Evolutionary conservation across 2,113 vertebrate genomes (phyloP).

Genomic region (Elephantulus edwardii): DNA sequence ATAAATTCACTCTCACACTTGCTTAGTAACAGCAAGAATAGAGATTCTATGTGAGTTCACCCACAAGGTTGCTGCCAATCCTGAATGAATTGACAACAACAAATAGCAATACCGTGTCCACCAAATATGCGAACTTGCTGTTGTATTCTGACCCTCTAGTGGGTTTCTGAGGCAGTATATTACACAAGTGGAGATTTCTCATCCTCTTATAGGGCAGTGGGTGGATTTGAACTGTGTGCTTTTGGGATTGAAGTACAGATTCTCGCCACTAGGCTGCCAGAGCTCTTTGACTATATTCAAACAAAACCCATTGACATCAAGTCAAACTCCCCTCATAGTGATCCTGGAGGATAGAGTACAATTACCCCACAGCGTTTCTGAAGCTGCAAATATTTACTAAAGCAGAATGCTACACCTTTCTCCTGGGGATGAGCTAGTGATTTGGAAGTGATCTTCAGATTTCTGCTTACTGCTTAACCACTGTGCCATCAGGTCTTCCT

Average conservation of each 20-base stretch:
- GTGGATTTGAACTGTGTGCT: no score
- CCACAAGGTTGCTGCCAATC: not conserved
- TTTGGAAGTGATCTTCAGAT: not conserved
- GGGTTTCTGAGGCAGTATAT: no score
- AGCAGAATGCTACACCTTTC: not conserved
- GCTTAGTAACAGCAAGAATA: not conserved
- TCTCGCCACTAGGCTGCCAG: no score
- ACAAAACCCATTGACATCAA: not conserved
- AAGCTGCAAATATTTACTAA: not conserved
- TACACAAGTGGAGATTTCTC: no score
- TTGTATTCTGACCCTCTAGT: no score
- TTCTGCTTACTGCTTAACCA: not conserved
- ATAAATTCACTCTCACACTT: not conserved
- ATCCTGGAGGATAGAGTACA: not conserved
- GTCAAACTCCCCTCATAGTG: not conserved
- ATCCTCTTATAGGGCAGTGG: no score
- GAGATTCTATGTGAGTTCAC: not conserved
- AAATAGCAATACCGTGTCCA: not conserved
- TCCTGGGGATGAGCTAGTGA: not conserved
- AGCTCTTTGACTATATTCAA: not conserved
- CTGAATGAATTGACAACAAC: not conserved
- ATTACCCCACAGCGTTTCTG: not conserved
- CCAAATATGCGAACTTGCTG: no score
- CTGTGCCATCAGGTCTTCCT: not conserved
- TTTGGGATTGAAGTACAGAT: no score